Evolutionary conservation across 2,797 vertebrate species (phyloP).

Genomic region (Chaunax sp.): DNA sequence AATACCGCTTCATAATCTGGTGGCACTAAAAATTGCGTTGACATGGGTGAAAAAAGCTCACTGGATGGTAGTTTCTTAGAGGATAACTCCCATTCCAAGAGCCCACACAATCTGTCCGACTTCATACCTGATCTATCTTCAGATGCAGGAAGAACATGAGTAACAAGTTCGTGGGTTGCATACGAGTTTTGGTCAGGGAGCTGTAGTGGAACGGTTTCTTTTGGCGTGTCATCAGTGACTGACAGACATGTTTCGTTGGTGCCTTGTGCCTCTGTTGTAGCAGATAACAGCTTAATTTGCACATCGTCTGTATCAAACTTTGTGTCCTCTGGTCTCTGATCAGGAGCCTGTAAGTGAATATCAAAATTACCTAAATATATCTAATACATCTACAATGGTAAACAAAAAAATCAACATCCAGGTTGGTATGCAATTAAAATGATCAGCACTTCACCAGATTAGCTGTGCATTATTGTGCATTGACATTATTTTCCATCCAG

Average conservation of each 20-base stretch:
- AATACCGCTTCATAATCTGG: conserved; percentile 63
- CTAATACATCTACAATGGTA: neutral
- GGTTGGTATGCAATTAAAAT: neutral
- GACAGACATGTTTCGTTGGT: conserved; percentile 1
- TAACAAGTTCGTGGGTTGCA: conserved; percentile 73
- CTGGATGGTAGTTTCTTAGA: conserved; percentile 24
- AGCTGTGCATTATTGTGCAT: conserved; percentile 8
- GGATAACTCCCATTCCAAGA: conserved; percentile 32
- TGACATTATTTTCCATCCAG: neutral
- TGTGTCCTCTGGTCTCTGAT: conserved; percentile 58
- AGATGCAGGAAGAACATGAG: conserved; percentile 60
- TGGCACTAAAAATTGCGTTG: conserved; percentile 58
- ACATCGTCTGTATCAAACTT: conserved; percentile 24
- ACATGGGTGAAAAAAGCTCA: conserved; percentile 64
- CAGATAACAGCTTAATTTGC: conserved; percentile 34
- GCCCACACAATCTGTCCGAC: neutral
- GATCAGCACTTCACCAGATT: conserved; percentile 22
- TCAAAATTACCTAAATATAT: conserved; percentile 48
- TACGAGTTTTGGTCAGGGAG: conserved; percentile 57
- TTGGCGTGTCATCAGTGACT: conserved; percentile 27
- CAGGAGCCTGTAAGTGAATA: conserved; percentile 75
- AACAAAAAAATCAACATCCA: neutral
- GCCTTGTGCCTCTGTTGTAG: conserved; percentile 27
- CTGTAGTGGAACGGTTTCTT: conserved; percentile 52
- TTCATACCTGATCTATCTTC: conserved; percentile 8